Evolutionary conservation across 2,888 invertebrate species (phyloP).

Genomic region (Serrognathus titanus): DNA sequence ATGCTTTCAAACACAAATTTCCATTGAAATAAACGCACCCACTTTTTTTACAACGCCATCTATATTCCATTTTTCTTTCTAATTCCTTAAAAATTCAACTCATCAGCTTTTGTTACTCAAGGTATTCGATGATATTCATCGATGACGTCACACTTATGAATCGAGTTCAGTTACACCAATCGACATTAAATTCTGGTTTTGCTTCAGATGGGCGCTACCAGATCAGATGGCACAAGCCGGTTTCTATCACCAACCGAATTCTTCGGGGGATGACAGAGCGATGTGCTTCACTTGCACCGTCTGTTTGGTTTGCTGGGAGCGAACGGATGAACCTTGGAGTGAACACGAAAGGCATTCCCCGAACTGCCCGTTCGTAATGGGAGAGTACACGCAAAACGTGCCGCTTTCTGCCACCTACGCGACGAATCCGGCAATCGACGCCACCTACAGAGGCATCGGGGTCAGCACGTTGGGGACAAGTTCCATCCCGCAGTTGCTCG

Average conservation of each 20-base stretch:
- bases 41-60: no score
- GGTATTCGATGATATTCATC: no score
- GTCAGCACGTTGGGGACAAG: constrained; percentile 40
- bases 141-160: no score
- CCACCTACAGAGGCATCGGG: constrained; percentile 38
- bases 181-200: neutral
- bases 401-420: constrained; percentile 83
- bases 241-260: constrained; percentile 91
- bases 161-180: no score
- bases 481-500: constrained; percentile 50
- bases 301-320: constrained; percentile 95
- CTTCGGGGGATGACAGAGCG: constrained; percentile 87
- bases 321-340: constrained; percentile 95
- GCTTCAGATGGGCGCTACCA: constrained; percentile 83
- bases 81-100: no score
- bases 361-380: constrained; percentile 88
- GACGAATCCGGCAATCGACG: constrained; percentile 67
- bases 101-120: no score
- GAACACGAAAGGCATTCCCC: constrained; percentile 95
- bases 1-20: no score
- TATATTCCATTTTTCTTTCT: no score
- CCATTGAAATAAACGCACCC: no score
- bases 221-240: constrained; percentile 97
- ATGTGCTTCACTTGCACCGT: constrained; percentile 96
- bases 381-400: constrained; percentile 93